Evolutionary conservation across 1,140 invertebrate species (phyloP).

Genomic region (Colletes gigas): DNA sequence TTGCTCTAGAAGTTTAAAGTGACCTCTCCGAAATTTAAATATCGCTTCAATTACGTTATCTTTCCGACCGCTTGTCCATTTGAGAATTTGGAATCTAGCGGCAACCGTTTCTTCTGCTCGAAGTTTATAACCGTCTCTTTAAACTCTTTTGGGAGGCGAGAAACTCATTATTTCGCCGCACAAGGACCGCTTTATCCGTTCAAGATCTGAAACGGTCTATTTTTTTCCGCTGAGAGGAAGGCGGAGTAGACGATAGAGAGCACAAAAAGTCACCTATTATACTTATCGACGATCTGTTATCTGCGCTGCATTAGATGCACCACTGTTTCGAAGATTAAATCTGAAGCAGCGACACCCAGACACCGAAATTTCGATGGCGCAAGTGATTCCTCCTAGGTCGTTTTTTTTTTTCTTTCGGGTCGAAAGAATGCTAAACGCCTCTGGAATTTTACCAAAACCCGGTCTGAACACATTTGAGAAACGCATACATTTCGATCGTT

Average conservation of each 20-base stretch:
- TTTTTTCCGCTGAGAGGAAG: neutral
- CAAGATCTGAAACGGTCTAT: neutral
- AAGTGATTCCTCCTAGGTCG: no score
- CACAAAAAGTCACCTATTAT: neutral
- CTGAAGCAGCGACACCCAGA: neutral
- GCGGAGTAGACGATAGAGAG: neutral
- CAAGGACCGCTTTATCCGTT: conserved; percentile 1
- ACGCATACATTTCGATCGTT: neutral
- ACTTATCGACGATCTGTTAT: neutral
- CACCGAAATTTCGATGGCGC: neutral
- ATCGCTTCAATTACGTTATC: conserved; percentile 11
- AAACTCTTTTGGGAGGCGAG: neutral
- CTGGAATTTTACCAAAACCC: conserved; percentile 13
- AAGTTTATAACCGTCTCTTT: fast-evolving
- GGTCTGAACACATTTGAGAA: neutral
- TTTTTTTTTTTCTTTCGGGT: neutral
- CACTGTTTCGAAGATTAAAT: conserved; percentile 3
- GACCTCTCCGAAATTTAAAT: no score
- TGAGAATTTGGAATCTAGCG: neutral
- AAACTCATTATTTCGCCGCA: neutral
- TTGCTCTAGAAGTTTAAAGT: no score
- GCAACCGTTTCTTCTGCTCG: neutral
- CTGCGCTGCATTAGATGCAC: neutral
- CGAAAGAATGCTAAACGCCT: neutral
- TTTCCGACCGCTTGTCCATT: neutral